These are phyloP conservation scores for Opisthocomus hoazin DNA, from an alignment of 2,113 vertebrate species.

Conservation along the genomic window DNA sequence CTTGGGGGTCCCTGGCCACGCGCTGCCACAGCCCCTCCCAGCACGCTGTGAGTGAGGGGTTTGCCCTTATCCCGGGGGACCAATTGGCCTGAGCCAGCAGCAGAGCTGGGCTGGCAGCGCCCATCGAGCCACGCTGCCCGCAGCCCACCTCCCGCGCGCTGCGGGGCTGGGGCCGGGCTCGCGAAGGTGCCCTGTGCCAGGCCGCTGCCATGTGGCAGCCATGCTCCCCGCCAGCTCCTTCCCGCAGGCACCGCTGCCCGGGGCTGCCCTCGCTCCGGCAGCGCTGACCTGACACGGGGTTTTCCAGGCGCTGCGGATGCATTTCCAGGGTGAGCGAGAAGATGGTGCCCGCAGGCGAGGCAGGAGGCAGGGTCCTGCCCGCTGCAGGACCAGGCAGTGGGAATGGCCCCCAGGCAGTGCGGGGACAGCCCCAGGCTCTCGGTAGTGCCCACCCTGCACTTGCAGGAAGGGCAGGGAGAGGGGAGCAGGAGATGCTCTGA, in stretches of 20 bases:
- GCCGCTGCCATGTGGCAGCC: rapidly evolving
- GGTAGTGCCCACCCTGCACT: rapidly evolving
- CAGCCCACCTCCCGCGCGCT: neutral
- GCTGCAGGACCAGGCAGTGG: neutral
- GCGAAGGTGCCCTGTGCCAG: rapidly evolving
- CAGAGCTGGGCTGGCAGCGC: neutral
- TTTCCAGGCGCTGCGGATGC: neutral
- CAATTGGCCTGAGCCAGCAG: neutral
- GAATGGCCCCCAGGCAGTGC: neutral
- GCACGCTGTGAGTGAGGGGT: too few species aligned
- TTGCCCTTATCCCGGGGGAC: neutral
- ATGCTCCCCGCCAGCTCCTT: neutral
- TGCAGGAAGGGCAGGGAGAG: neutral
- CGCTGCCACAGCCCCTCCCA: neutral
- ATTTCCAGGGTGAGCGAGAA: rapidly evolving
- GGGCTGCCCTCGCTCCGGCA: neutral
- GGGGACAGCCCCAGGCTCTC: neutral
- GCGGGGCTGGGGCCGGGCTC: neutral
- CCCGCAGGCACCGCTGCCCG: rapidly evolving
- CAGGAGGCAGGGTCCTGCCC: neutral
- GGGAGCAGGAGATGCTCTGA: neutral
- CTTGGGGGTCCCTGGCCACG: too few species aligned
- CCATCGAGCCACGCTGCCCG: rapidly evolving
- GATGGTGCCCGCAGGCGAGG: too few species aligned
- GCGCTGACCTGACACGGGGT: neutral